These are phyloP conservation scores for Brenthis ino DNA, from an alignment of 2,888 invertebrate species.

Conservation along the genomic window DNA sequence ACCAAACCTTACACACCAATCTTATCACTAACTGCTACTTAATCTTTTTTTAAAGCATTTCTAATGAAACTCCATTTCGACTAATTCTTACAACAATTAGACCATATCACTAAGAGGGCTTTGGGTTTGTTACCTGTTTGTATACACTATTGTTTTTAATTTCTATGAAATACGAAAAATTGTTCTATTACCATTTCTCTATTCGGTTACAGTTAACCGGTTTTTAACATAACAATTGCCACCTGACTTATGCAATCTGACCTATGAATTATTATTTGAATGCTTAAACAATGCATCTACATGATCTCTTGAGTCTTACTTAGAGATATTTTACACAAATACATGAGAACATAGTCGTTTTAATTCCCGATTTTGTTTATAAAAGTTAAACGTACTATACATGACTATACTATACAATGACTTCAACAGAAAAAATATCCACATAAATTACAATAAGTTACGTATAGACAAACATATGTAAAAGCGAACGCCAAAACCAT, in stretches of 20 bases:
- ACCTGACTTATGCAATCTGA: constrained; percentile 9
- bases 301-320: neutral
- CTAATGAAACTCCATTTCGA: constrained; percentile 17
- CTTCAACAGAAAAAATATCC: too few species aligned
- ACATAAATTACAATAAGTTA: too few species aligned
- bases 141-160: constrained; percentile 14
- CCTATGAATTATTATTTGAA: constrained; percentile 11
- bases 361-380: too few species aligned
- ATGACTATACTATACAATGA: too few species aligned
- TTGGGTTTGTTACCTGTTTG: constrained; percentile 15
- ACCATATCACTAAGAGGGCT: neutral
- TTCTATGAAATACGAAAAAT: constrained; percentile 17
- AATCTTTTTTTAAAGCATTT: constrained; percentile 16
- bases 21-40: constrained; percentile 9
- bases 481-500: neutral
- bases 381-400: too few species aligned
- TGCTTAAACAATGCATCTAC: neutral
- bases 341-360: too few species aligned
- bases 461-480: neutral
- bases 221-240: constrained; percentile 8
- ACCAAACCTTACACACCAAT: neutral
- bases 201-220: constrained; percentile 9
- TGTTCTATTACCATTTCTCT: neutral
- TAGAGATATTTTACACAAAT: too few species aligned
- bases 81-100: constrained; percentile 22